Base-by-base conservation (phyloP, 2,113 vertebrate genomes). In the Oreochromis spilurus region DNA sequence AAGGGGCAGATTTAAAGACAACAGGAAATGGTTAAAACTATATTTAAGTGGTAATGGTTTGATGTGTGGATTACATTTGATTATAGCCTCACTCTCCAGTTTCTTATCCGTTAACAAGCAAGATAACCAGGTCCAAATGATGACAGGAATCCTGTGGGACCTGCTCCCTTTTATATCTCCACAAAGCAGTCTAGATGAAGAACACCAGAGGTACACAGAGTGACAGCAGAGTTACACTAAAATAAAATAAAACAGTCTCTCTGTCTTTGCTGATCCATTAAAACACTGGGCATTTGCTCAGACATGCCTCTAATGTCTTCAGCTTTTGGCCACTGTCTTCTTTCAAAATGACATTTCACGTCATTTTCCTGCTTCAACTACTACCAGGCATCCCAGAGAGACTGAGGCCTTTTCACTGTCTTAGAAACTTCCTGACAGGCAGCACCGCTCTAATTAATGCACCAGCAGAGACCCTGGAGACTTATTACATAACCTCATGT, bases 401-500 rank as follows among this genome's bases (percentile, higher is more conserved):
- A 92, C 87, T 65, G 87, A 79, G n/a, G 89, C 10, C 77, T 88
- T 88, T 90, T 89, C 85, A 72, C 53, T 48, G 87, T 84, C 87
- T 91, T 83, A 90, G 84, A 85, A 89, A 90, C 91, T 86, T 89
- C 83, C 85, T 87, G 84, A 89, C 83, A 86, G 85, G 87, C 85
- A 83, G 88, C 84, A 48, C 14, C 2, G 34, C 84, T 85, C 75
- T 84, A 86, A 89, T 92, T 89, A 88, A 85, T 79, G 82, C 34
- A 26, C 84, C 81, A 80, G 79, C 80, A 54, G 48, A 89, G 70
- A 77, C 82, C 79, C 6, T 9, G 45, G 45, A 78, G 72, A 34
- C 88, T 83, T 84, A 82, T 95, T 94, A 88, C 83, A 86, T 84
- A 94, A 94, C 92, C 86, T 91, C 83, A 52, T 78, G 50, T 85